phyloP scores from a whole-genome alignment of 2,113 vertebrate species.

The Oryzias woworae region DNA sequence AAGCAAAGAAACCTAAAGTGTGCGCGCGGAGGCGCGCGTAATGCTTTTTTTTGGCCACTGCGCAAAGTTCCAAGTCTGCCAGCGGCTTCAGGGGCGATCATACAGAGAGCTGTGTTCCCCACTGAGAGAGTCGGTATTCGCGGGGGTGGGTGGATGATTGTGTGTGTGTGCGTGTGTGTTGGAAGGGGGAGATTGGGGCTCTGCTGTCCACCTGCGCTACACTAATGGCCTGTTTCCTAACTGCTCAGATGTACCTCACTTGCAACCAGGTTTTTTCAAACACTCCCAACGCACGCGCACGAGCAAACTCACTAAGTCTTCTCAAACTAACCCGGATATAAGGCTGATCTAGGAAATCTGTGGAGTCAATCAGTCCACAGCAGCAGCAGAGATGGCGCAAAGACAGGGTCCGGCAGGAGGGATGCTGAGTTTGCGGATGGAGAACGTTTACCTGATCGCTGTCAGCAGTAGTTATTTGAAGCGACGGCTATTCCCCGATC shows the following conservation, averaged over 20 bases:
- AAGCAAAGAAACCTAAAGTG: constrained; percentile 16
- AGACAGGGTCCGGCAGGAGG: neutral
- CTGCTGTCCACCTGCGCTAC: constrained; percentile 29
- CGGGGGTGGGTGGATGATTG: neutral
- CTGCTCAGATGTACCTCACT: neutral
- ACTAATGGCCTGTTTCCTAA: constrained; percentile 1
- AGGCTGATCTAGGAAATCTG: too few species aligned
- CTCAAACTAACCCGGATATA: too few species aligned
- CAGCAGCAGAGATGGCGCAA: too few species aligned
- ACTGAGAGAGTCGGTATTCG: constrained; percentile 15
- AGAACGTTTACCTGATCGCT: constrained; percentile 76
- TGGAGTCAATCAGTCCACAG: too few species aligned
- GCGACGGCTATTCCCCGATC: constrained; percentile 74
- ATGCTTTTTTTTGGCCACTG: constrained; percentile 59
- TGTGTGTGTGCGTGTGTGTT: too few species aligned
- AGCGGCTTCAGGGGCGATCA: constrained; percentile 35
- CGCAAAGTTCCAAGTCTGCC: constrained; percentile 73
- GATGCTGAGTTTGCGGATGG: constrained; percentile 9
- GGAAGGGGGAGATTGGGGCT: neutral
- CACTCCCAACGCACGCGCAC: too few species aligned
- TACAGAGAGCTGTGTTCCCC: constrained; percentile 26
- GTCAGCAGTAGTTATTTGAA: constrained; percentile 81
- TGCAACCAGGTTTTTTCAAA: too few species aligned
- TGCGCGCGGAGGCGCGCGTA: neutral
- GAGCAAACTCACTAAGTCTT: too few species aligned